Evolutionary conservation across 2,113 vertebrate genomes (phyloP), one percentile per base, ranked within the genome.

Genomic region (Ondatra zibethicus): DNA sequence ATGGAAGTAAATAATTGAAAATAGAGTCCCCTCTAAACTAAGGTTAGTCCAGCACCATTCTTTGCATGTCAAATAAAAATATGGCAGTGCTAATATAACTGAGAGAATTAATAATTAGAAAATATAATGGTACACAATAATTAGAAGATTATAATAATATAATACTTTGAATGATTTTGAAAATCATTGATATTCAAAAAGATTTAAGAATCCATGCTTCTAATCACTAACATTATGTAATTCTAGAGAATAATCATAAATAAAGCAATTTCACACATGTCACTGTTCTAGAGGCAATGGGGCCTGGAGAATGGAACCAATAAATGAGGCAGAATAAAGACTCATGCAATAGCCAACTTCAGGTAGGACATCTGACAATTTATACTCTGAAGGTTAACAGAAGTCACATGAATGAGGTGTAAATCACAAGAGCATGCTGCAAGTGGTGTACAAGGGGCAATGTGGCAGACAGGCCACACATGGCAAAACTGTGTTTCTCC

Each of bases 1-100:
- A 25, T 63, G 39, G 25, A 81, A 94, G 52, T 55, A 92, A 95
- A 55, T 95, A 98, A 97, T 81, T 98, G 87, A 98, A 98, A 97
- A 97, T 61, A 96, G 61, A 98, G 87, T 11, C 19, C 52, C 14
- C 91, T 33, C 1, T 96, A 77, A 21, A 82, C 4, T 52, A 97
- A 96, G 95, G 94, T 98, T 95, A 92, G 96, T 61, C 33, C 88
- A 80, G 10, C 10, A 96, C 78, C 4, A 55, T 98, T 97, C 52
- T 95, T 70, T 85, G 45, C 52, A n/a, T 27, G 52, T 77, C n/a
- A 47, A 86, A 95, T 77, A 95, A 96, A 94, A 97, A 72, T 42
- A 92, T 65, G 93, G 39, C 92, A 29, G 36, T 55, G 93, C 0
- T 25, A 29, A 0, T 0, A 84, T 33, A 52, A 63, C 78, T 95